These are phyloP conservation scores for Anarsia innoxiella DNA, from an alignment of 2,888 invertebrate species.

Conservation along the genomic window DNA sequence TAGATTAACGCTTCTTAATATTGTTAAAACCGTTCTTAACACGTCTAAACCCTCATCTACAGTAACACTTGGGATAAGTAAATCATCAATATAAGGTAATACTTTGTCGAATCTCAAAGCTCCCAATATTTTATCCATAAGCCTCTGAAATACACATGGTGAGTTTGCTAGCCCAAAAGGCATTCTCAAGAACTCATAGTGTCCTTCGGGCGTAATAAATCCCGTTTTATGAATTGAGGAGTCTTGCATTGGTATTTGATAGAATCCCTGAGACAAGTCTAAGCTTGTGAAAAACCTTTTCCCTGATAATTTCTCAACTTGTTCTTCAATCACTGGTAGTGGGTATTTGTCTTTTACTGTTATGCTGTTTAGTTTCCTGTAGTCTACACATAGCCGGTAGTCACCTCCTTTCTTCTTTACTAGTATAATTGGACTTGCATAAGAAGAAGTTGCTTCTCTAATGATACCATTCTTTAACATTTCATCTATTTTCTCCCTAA, in stretches of 20 bases:
- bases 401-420: slow-evolving; percentile 10
- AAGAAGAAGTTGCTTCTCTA: not conserved
- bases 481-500: slow-evolving; percentile 5
- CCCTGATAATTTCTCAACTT: slow-evolving; percentile 1
- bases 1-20: slow-evolving; percentile 4
- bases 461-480: slow-evolving; percentile 4
- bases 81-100: slow-evolving; percentile 7
- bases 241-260: not conserved
- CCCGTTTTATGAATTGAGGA: not conserved
- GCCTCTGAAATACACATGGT: not conserved
- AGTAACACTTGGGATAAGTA: slow-evolving; percentile 9
- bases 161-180: not conserved
- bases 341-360: slow-evolving; percentile 11
- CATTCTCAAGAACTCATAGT: slow-evolving; percentile 1
- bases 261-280: not conserved
- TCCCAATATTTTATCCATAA: not conserved
- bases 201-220: slow-evolving; percentile 3
- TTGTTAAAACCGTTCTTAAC: slow-evolving; percentile 9
- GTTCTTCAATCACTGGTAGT: slow-evolving; percentile 9
- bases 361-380: slow-evolving; percentile 1
- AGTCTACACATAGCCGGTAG: slow-evolving; percentile 10
- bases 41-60: slow-evolving; percentile 6
- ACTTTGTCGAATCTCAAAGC: not conserved
- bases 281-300: not conserved
- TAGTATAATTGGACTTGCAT: slow-evolving; percentile 6